A percentile compares a stretch with the other conserved stretches of the same genome.
Conservation (phyloP, 2,113 vertebrate genomes). For the Onychorhynchus coronatus region DNA sequence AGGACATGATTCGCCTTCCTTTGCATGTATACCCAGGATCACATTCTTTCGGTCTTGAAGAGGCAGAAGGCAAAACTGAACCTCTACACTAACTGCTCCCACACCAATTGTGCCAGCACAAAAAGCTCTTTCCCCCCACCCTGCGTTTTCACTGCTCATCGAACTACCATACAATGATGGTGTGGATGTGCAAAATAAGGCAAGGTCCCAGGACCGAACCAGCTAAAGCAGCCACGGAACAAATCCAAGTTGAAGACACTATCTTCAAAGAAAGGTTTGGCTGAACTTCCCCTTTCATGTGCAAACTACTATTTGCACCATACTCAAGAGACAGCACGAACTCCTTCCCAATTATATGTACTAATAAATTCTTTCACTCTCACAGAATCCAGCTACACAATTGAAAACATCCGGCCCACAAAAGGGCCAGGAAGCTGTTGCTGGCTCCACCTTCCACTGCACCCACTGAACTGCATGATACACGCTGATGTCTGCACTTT, state of each 20-base stretch:
- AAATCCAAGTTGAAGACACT: neutral
- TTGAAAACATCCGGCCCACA: neutral
- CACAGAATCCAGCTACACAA: neutral
- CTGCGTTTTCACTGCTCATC: rapidly evolving
- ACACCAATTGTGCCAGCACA: too few relatives aligned
- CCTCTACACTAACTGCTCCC: neutral
- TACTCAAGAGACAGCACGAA: neutral
- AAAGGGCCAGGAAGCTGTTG: neutral
- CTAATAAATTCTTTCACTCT: neutral
- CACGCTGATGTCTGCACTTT: neutral
- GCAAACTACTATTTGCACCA: neutral
- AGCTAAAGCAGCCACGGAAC: too few relatives aligned
- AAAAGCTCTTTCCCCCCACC: rapidly evolving
- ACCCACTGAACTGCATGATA: neutral
- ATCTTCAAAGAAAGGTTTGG: rapidly evolving
- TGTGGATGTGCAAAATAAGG: rapidly evolving
- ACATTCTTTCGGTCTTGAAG: neutral
- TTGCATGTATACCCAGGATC: neutral
- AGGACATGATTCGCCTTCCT: rapidly evolving
- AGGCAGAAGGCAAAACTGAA: neutral
- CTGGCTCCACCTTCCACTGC: neutral
- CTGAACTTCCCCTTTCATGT: too few relatives aligned
- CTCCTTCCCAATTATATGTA: neutral
- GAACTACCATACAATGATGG: neutral
- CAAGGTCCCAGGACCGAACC: neutral